Base-by-base conservation (phyloP, 2,888 invertebrate species). In the Hirtodrosophila histrioides region DNA sequence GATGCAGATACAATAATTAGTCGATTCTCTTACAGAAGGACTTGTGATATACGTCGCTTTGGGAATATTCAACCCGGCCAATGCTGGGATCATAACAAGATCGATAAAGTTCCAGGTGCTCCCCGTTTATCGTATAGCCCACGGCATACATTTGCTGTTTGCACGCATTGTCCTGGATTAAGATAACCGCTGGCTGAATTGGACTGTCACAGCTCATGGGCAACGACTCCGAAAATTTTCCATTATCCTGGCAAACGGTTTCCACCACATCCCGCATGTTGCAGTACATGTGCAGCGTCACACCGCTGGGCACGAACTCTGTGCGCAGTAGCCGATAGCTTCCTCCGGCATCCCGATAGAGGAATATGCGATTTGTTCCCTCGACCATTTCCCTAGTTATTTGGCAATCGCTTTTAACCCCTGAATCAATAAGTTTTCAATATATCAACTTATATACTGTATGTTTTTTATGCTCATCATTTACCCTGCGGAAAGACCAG, bases 31-130 rank as follows among this genome's bases (percentile, higher is more conserved):
- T 46, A 87, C 81, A 82, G n/a, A 40, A 82, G 0, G 35, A 31
- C 27, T 82, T 87, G 23, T 17, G 45, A 41, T 81, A 81, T 4
- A 87, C 68, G 36, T 72, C 62, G 24, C 79, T 85, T 35, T 85
- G 49, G 0, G 75, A 50, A 35, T 78, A 87, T 29, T 66, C 1
- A 0, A 78, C 71, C 4, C 60, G 49, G 0, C 57, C 78, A 6
- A 12, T 49, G 0, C n/a, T 11, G 0, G 11, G 10, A 46, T 85
- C 65, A 5, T 70, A 87, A 37, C 82, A 82, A 6, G 63, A 63
- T 8, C 82, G 65, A 53, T 54, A 87, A 3, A 82, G 58, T n/a
- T 82, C 86, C 61, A 82, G 12, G 0, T 43, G 53, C 3, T 24
- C 36, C 0, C 54, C 43, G 1, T 57, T 45, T 2, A 82, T 54